Evolutionary conservation across 2,888 invertebrate species (phyloP).

Genomic region (Boloria selene): DNA sequence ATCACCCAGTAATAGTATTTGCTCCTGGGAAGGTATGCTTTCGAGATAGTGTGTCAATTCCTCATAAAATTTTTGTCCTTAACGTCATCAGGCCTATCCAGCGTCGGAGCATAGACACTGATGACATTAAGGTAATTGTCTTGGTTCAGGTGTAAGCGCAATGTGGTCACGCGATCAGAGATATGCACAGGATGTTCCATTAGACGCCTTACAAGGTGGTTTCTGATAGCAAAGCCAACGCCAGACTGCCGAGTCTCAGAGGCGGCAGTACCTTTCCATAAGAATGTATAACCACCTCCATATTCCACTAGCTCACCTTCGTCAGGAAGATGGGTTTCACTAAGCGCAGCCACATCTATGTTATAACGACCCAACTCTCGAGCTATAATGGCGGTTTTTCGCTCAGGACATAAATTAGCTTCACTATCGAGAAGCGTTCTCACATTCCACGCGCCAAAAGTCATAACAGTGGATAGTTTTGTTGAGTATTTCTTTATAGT

Average conservation of each 20-base stretch:
- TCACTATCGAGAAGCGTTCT: slow-evolving; percentile 4
- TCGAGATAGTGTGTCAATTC: slow-evolving; percentile 27
- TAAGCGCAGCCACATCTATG: slow-evolving; percentile 25
- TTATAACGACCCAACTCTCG: slow-evolving; percentile 17
- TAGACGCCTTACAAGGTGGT: background rate
- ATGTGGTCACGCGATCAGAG: background rate
- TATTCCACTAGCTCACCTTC: too few species aligned
- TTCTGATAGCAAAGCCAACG: background rate
- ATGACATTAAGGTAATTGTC: slow-evolving; percentile 44
- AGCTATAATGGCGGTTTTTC: slow-evolving; percentile 23
- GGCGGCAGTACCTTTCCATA: slow-evolving; percentile 18
- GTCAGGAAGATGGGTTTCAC: too few species aligned
- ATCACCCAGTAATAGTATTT: slow-evolving; percentile 35
- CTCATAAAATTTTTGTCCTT: slow-evolving; percentile 42
- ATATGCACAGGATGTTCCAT: background rate
- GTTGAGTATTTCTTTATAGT: background rate
- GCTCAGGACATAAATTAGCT: slow-evolving; percentile 5
- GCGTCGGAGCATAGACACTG: slow-evolving; percentile 45
- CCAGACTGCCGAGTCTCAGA: background rate
- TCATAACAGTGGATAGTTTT: slow-evolving; percentile 12
- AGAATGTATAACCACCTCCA: slow-evolving; percentile 29
- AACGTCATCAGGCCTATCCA: slow-evolving; percentile 37
- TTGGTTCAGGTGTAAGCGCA: slow-evolving; percentile 38
- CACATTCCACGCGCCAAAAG: slow-evolving; percentile 24
- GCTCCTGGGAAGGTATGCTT: slow-evolving; percentile 20